Evolutionary conservation across 35 echinoderm and acorn worm genomes (phyloP).

Genomic region (Stichopus chloronotus): DNA sequence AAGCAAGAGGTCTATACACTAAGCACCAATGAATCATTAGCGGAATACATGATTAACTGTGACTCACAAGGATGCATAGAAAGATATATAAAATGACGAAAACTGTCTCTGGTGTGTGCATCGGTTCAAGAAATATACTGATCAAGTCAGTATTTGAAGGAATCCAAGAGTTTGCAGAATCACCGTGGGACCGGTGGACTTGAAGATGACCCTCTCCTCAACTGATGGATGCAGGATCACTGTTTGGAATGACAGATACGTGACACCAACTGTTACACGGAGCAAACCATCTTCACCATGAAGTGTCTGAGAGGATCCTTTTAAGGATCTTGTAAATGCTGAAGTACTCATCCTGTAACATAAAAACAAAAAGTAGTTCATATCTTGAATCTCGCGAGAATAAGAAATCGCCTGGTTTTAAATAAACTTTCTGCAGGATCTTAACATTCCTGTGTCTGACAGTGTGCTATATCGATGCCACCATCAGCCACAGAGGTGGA

Average conservation of each 20-base stretch:
- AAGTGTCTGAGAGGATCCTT: background rate
- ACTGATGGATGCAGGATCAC: background rate
- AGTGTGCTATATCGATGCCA: background rate
- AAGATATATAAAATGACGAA: too few species aligned
- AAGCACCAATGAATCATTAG: too few species aligned
- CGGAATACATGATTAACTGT: too few species aligned
- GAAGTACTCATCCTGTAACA: background rate
- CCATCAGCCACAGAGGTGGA: background rate
- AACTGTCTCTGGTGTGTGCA: too few species aligned
- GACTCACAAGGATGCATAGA: too few species aligned
- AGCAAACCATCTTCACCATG: background rate
- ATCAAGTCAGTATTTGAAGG: too few species aligned
- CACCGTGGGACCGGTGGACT: too few species aligned
- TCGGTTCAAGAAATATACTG: too few species aligned
- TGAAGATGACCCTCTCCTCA: background rate
- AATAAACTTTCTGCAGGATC: background rate
- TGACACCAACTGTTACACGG: background rate
- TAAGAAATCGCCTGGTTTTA: background rate
- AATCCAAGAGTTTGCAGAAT: too few species aligned
- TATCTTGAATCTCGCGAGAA: background rate
- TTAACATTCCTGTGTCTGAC: background rate
- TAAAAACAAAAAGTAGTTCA: too few species aligned
- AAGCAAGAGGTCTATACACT: too few species aligned
- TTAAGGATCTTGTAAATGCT: background rate
- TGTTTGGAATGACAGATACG: background rate